These are phyloP conservation scores for Laothoe populi DNA, from an alignment of 2,888 invertebrate species.

Conservation along the genomic window DNA sequence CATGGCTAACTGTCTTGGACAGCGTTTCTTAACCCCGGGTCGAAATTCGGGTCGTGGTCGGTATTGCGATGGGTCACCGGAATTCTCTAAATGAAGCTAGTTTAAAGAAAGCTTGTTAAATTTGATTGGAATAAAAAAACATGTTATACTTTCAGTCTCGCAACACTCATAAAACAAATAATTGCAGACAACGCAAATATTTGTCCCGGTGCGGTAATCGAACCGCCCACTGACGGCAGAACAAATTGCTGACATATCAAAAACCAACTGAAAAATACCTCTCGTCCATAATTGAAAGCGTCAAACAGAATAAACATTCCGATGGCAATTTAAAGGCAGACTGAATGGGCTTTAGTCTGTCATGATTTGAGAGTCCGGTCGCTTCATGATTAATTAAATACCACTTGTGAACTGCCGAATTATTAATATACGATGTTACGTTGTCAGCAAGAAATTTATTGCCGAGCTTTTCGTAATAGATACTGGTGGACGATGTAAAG, in stretches of 20 bases:
- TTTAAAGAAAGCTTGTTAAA: too few species aligned
- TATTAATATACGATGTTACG: slow-evolving; percentile 23
- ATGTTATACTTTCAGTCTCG: too few species aligned
- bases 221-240: neutral
- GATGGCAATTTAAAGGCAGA: neutral
- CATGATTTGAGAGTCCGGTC: slow-evolving; percentile 10
- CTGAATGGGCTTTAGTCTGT: slow-evolving; percentile 13
- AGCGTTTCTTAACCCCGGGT: too few species aligned
- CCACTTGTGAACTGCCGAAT: slow-evolving; percentile 34
- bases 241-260: neutral
- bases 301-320: slow-evolving; percentile 10
- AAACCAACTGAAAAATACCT: neutral
- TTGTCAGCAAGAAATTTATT: neutral
- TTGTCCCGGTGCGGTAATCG: too few species aligned
- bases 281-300: neutral
- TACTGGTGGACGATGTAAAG: neutral
- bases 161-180: too few species aligned
- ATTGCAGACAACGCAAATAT: too few species aligned
- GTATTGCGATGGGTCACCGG: too few species aligned
- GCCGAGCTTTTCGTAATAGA: neutral
- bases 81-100: too few species aligned
- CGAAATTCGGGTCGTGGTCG: too few species aligned
- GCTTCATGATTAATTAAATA: slow-evolving; percentile 39
- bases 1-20: too few species aligned
- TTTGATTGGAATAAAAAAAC: too few species aligned